Evolutionary conservation across 1,140 invertebrate genomes (phyloP).

Genomic region (Drosophila dunni): DNA sequence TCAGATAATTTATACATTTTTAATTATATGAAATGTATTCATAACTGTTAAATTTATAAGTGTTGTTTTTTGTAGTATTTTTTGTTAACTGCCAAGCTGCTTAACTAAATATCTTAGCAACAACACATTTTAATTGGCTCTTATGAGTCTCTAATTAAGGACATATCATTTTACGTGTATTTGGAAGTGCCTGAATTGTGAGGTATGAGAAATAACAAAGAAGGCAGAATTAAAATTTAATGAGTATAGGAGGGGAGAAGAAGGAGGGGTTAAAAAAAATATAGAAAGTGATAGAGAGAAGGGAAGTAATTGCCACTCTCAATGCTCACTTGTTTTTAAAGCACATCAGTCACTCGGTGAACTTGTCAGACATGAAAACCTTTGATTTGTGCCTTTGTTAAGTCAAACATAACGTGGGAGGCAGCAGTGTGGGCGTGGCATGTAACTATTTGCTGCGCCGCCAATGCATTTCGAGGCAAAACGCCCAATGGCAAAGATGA

Average conservation of each 20-base stretch:
- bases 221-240: background rate
- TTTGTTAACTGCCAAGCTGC: constrained; percentile 46
- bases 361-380: constrained; percentile 16
- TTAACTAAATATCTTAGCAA: constrained; percentile 48
- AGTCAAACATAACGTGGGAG: constrained; percentile 45
- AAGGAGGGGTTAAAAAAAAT: background rate
- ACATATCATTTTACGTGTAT: constrained; percentile 26
- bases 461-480: constrained; percentile 21
- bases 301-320: constrained; percentile 5
- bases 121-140: constrained; percentile 33
- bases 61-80: too few species aligned
- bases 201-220: constrained; percentile 56
- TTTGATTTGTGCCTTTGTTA: constrained; percentile 45
- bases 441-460: background rate
- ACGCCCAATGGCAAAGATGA: constrained; percentile 42
- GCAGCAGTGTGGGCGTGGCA: constrained; percentile 24
- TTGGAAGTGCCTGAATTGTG: constrained; percentile 60
- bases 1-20: too few species aligned
- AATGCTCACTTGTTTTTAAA: constrained; percentile 48
- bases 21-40: too few species aligned
- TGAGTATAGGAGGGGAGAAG: background rate
- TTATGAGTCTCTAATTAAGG: constrained; percentile 54
- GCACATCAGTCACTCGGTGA: constrained; percentile 37
- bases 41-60: background rate
- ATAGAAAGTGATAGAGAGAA: background rate